These are phyloP conservation scores for Oxycera nigricornis DNA, from an alignment of 2,888 invertebrate species.

Conservation along the genomic window DNA sequence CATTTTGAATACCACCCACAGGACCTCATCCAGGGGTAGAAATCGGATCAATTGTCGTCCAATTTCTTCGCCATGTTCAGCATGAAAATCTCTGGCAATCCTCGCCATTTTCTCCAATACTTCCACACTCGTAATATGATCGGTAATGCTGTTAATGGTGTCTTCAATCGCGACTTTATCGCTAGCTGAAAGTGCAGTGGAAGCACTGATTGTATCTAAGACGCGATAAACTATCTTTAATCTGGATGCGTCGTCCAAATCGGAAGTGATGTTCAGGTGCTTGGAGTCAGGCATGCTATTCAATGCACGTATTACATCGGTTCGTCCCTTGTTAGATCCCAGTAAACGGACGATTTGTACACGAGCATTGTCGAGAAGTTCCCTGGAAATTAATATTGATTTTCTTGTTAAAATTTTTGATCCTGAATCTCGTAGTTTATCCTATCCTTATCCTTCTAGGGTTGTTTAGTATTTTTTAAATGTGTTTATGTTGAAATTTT, in stretches of 20 bases:
- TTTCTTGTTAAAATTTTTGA: too few relatives aligned
- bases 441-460: too few relatives aligned
- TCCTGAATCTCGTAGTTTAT: too few relatives aligned
- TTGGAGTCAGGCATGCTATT: conserved; percentile 31
- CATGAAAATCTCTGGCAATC: conserved; percentile 11
- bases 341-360: neutral
- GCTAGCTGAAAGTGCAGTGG: neutral
- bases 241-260: neutral
- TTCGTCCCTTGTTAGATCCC: conserved; percentile 13
- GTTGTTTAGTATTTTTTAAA: too few relatives aligned
- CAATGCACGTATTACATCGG: conserved; percentile 29
- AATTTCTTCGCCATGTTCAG: neutral
- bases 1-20: conserved; percentile 10
- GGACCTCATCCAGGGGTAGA: conserved; percentile 9
- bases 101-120: neutral
- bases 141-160: conserved; percentile 3
- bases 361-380: neutral
- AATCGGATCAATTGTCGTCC: neutral
- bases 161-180: neutral
- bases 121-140: neutral
- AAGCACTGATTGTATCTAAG: neutral
- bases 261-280: neutral
- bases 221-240: neutral
- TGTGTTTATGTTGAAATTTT: too few relatives aligned
- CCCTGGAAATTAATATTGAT: conserved; percentile 1